phyloP scores from a whole-genome alignment of 2,888 invertebrate genomes.

The Buathra laborator region DNA sequence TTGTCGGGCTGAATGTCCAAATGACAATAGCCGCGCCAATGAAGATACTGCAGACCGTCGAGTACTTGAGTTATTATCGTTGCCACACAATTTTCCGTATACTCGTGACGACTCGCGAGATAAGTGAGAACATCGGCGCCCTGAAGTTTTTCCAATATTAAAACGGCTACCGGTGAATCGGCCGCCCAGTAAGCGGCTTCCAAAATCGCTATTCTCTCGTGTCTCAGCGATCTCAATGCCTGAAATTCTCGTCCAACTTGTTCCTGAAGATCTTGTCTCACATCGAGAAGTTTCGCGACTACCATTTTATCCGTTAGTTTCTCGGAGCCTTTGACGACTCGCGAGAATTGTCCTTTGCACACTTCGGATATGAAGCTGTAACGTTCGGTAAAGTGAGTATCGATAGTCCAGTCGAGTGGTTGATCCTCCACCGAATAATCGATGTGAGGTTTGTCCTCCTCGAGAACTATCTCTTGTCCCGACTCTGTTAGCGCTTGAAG shows the following conservation, averaged over 20 bases:
- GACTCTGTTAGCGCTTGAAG: constrained; percentile 94
- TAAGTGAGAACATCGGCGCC: constrained; percentile 97
- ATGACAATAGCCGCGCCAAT: constrained; percentile 96
- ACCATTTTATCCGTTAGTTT: constrained; percentile 91
- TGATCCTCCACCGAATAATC: constrained; percentile 92
- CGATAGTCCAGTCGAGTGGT: constrained; percentile 91
- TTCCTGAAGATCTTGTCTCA: constrained; percentile 88
- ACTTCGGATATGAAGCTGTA: constrained; percentile 96
- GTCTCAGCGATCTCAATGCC: constrained; percentile 92
- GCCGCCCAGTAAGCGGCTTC: constrained; percentile 90
- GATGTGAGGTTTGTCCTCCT: constrained; percentile 88
- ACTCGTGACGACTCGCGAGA: constrained; percentile 94
- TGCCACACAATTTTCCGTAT: constrained; percentile 96
- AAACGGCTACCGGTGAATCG: constrained; percentile 89
- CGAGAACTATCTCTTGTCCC: constrained; percentile 89
- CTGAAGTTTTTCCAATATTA: constrained; percentile 93
- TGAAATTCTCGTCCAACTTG: constrained; percentile 93
- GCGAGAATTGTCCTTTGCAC: constrained; percentile 93
- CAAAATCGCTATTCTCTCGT: constrained; percentile 94
- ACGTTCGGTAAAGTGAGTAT: constrained; percentile 89
- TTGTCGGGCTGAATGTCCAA: constrained; percentile 98
- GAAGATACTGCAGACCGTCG: constrained; percentile 97
- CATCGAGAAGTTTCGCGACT: constrained; percentile 93
- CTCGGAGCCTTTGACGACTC: constrained; percentile 93
- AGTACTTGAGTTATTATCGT: constrained; percentile 94